Conservation (phyloP, 2,888 invertebrate genomes). For the Volucella bombylans region DNA sequence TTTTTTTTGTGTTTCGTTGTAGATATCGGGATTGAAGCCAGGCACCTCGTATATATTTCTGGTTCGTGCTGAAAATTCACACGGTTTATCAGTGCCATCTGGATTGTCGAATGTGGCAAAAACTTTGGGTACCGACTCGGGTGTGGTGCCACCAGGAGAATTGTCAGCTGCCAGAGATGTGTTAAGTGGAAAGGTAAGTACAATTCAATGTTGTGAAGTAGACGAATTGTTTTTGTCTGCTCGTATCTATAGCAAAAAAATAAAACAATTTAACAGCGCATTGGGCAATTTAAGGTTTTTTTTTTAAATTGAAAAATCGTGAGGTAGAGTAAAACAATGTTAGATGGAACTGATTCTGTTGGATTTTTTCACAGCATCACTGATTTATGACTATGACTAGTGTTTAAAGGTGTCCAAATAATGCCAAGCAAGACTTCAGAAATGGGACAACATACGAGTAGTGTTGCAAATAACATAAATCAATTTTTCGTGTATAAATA, state of each 20-base stretch:
- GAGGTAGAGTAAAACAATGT: constrained; percentile 37
- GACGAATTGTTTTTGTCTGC: constrained; percentile 9
- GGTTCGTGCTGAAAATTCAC: constrained; percentile 92
- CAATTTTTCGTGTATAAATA: constrained; percentile 1
- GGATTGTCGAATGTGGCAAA: constrained; percentile 88
- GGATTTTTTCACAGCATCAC: constrained; percentile 34
- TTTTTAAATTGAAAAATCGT: constrained; percentile 67
- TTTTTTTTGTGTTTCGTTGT: constrained; percentile 64
- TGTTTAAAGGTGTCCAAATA: constrained; percentile 54
- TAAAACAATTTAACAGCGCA: constrained; percentile 46
- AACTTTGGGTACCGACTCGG: constrained; percentile 83
- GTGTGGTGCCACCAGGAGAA: constrained; percentile 81
- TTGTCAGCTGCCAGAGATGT: constrained; percentile 81
- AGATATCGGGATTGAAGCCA: constrained; percentile 87
- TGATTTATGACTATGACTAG: constrained; percentile 66
- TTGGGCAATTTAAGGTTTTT: constrained; percentile 65
- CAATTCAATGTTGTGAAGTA: constrained; percentile 24
- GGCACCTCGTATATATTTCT: constrained; percentile 93
- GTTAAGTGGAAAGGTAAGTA: constrained; percentile 82
- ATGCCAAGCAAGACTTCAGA: constrained; percentile 31
- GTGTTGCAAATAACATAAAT: constrained; percentile 30
- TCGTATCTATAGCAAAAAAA: constrained; percentile 6
- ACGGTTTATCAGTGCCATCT: constrained; percentile 92
- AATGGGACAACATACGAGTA: constrained; percentile 44
- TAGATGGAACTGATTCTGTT: constrained; percentile 25